Percentiles rank a stretch among this genome's conserved stretches.
These are phyloP conservation scores for Thelaira solivaga DNA, from an alignment of 2,888 invertebrate species.

Conservation along the genomic window DNA sequence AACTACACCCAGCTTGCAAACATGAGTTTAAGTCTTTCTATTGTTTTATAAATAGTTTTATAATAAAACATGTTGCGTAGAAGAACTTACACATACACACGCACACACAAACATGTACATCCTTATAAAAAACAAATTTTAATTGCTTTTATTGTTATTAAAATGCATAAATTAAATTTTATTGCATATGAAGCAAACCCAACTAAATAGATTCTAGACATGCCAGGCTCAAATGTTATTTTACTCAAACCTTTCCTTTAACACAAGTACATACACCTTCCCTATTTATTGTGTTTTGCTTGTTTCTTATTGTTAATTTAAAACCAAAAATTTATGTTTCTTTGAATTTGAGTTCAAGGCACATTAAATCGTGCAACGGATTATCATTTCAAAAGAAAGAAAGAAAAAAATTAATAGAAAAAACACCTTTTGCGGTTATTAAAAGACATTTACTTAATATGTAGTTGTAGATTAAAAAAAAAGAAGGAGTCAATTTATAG, in stretches of 20 bases:
- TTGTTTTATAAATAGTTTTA: conserved; percentile 46
- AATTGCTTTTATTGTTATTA: conserved; percentile 71
- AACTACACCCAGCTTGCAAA: neutral
- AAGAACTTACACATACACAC: conserved; percentile 10
- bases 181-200: conserved; percentile 37
- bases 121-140: conserved; percentile 58
- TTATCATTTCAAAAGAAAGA: conserved; percentile 34
- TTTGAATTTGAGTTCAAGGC: conserved; percentile 25
- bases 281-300: no score
- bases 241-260: neutral
- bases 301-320: conserved; percentile 15
- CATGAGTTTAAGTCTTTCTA: conserved; percentile 6
- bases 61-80: no score
- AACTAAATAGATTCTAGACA: conserved; percentile 58
- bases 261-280: neutral
- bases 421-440: conserved; percentile 57
- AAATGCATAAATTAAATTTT: conserved; percentile 73
- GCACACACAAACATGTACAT: neutral
- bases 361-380: conserved; percentile 46
- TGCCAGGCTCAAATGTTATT: conserved; percentile 45
- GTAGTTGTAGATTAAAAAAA: conserved; percentile 30
- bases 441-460: conserved; percentile 51
- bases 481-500: conserved; percentile 39
- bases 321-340: conserved; percentile 53
- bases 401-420: no score